Evolutionary conservation across 1,140 invertebrate species (phyloP).

Genomic region (Camponotus vicinus): DNA sequence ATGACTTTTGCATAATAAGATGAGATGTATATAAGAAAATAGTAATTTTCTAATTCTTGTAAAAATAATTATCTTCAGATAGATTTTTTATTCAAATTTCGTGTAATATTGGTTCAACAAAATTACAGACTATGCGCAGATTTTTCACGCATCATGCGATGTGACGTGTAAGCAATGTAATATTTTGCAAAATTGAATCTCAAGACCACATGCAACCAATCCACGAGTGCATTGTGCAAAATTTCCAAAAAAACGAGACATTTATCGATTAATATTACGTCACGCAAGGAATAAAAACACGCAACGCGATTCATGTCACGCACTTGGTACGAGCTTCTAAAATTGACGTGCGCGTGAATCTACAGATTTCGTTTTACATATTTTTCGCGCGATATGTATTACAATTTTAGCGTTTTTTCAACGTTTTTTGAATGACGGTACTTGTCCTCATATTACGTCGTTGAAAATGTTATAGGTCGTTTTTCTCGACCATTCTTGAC

Average conservation of each 20-base stretch:
- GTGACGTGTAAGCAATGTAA: not conserved
- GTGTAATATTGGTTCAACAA: not conserved
- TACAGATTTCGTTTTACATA: not conserved
- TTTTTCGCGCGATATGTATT: not conserved
- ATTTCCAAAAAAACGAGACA: not conserved
- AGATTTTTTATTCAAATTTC: not conserved
- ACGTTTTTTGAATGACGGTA: not conserved
- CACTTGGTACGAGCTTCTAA: not conserved
- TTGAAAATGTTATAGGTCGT: constrained; percentile 30
- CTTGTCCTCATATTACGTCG: not conserved
- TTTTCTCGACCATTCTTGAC: constrained; percentile 13
- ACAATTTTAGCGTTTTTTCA: not conserved
- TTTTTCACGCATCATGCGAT: not conserved
- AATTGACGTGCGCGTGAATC: not conserved
- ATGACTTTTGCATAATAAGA: not conserved
- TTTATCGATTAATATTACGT: constrained; percentile 9
- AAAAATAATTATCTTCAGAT: not conserved
- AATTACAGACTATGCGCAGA: not conserved
- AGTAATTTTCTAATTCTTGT: not conserved
- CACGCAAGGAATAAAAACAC: not conserved
- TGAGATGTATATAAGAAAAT: not conserved
- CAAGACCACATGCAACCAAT: not conserved
- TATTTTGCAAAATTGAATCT: constrained; percentile 9
- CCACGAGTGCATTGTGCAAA: not conserved
- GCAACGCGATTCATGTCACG: not conserved